Base-by-base conservation (phyloP, 2,113 vertebrate species). In the Hyperopisus bebe region DNA sequence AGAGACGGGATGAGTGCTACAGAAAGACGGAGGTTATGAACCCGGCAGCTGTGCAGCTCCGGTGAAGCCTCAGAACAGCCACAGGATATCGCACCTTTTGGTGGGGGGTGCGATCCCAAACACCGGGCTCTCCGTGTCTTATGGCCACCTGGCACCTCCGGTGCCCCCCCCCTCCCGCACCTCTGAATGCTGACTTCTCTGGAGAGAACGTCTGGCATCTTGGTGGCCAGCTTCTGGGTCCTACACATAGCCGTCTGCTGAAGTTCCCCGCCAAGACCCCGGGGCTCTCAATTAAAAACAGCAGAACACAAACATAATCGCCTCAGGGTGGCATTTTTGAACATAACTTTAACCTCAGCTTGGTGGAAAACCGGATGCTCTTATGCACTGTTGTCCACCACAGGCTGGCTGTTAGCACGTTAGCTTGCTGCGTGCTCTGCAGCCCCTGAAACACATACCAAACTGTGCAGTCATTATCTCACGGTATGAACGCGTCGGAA, bases 21-120 rank as follows among this genome's bases (percentile, higher is more conserved):
- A 51, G 77, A 86, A 39, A 47, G 89, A 86, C 10, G 62, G 62
- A 91, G 91, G 89, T 93, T 82, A 82, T 82, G 77, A 82, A 82
- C 77, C 77, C 42, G 19, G 95, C 96, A 96, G 96, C 95, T 96
- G 96, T 94, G 95, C 94, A 92, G 89, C 92, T 94, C 96, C 94
- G 93, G 90, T 91, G 13, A 89, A 92, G 91, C 93, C 94, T 90
- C 90, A 92, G 95, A 95, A 95, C 95, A 95, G 94, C 92, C 93
- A 95, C 95, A 95, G 96, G 95, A 96, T 95, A 96, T 96, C 95
- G 93, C 95, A 92, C 95, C 94, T 94, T 94, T 92, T 90, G 91
- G 92, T 91, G 93, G 91, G 92, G 93, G 93, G 91, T 91, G 92
- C 87, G 89, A 91, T 90, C 92, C 90, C 91, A 92, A 93, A 92